Evolutionary conservation across 2,888 invertebrate species (phyloP), one percentile per base, ranked within the genome.

Genomic region (Anarsia innoxiella): DNA sequence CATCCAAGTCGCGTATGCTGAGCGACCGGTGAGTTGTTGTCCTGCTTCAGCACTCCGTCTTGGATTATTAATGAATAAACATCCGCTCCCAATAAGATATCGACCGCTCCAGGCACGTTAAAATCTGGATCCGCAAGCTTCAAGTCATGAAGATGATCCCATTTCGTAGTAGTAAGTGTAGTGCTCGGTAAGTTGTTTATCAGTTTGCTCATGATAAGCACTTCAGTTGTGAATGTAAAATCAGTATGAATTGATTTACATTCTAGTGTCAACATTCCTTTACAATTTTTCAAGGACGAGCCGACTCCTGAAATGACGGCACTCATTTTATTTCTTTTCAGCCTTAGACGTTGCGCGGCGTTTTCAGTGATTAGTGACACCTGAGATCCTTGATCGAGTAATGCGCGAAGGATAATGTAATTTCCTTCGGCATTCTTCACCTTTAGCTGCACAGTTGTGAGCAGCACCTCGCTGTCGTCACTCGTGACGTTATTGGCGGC

Each of bases 341-440:
- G 9, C 5, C 27, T 14, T 2, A 27, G 27, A 2, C 10, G 16
- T 16, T 35, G 34, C 2, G 27, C 16, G 6, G 34, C 34, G 16
- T 26, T 35, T n/a, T 35, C 34, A 1, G 34, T 15, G 3, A 35
- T 16, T 15, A 35, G 11, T 6, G 26, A 11, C 6, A 35, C 15
- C 12, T 35, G 27, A n/a, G 34, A 35, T 1, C 34, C 34, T 35
- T 16, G 34, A 15, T 35, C 26, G 1, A 35, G 16, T 15, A 35
- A 27, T 2, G 27, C 27, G 2, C 31, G 25, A 3, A 37, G 6
- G 2, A 13, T 31, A 3, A 27, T 2, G 10, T 26, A 37, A 8
- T 23, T 19, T 12, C 31, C 31, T 3, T 31, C 27, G 3, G 26
- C 6, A 1, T 14, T 8, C 10, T 31, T 26, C 1, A 27, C 13